Percentiles rank a stretch among this genome's conserved stretches.
Conservation (phyloP, 2,113 vertebrate genomes). For the Hippolais icterina region DNA sequence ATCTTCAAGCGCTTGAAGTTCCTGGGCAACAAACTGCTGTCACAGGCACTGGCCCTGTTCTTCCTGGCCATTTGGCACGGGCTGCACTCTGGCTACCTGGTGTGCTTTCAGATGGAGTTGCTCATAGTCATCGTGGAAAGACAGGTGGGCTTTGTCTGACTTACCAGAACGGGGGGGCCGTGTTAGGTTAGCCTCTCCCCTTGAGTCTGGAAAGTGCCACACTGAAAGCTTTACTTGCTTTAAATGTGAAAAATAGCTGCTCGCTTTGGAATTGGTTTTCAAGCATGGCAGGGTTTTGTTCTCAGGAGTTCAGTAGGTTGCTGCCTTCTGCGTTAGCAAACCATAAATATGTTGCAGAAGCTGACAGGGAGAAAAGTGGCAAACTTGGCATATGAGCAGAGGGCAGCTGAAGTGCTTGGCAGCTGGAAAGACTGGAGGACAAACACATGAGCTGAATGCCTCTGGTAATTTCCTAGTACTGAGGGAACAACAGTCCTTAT, state of each 20-base stretch:
- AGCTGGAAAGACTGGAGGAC: background rate
- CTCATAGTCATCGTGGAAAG: conserved; percentile 91
- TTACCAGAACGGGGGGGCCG: background rate
- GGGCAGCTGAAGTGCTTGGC: background rate
- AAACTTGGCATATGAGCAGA: background rate
- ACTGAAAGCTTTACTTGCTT: background rate
- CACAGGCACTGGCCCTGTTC: conserved; percentile 85
- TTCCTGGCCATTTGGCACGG: conserved; percentile 95
- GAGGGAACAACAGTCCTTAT: background rate
- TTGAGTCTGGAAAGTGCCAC: rapidly evolving
- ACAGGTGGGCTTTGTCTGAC: conserved; percentile 76
- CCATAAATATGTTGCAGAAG: background rate
- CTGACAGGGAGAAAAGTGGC: background rate
- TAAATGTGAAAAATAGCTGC: background rate
- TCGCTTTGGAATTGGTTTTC: background rate
- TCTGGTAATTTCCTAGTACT: background rate
- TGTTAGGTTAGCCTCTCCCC: background rate
- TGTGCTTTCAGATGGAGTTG: conserved; percentile 97
- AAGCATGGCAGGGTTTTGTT: background rate
- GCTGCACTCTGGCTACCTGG: conserved; percentile 92
- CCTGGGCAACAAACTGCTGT: conserved; percentile 88
- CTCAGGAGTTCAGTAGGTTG: background rate
- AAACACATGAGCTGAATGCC: background rate
- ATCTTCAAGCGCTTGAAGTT: conserved; percentile 94
- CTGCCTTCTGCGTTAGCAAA: background rate